Evolutionary conservation across 2,113 vertebrate species (phyloP).

Genomic region (Todiramphus chloris): DNA sequence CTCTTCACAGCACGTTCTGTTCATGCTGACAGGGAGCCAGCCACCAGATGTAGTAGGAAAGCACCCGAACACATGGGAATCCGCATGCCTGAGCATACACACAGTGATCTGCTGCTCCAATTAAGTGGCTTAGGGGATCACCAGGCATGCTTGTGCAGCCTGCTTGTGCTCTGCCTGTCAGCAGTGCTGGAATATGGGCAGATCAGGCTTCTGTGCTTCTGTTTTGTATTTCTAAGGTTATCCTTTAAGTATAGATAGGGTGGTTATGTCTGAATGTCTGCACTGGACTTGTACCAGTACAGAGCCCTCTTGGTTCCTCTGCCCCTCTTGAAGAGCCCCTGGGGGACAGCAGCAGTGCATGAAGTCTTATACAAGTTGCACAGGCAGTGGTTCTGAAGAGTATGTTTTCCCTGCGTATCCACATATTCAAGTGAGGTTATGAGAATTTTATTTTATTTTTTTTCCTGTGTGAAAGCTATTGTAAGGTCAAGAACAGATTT

Average conservation of each 20-base stretch:
- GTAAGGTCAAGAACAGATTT: not conserved
- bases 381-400: not conserved
- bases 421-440: not conserved
- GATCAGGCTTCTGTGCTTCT: not conserved
- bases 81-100: not conserved
- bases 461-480: not conserved
- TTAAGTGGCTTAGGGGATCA: conserved; percentile 36
- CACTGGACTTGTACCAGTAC: not conserved
- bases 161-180: not conserved
- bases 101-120: not conserved
- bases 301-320: not conserved
- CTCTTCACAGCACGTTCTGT: accelerated
- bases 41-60: not conserved
- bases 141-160: not conserved
- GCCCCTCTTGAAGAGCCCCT: not conserved
- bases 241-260: not conserved
- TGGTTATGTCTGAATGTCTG: not conserved
- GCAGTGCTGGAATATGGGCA: not conserved
- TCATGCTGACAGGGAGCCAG: not conserved
- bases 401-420: not conserved
- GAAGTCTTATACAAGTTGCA: not conserved
- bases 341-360: not conserved
- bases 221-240: not conserved
- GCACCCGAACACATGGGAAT: not conserved
- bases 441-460: not conserved